Conservation (phyloP, 2,797 vertebrate genomes). For the Acestrorhynchus altus region DNA sequence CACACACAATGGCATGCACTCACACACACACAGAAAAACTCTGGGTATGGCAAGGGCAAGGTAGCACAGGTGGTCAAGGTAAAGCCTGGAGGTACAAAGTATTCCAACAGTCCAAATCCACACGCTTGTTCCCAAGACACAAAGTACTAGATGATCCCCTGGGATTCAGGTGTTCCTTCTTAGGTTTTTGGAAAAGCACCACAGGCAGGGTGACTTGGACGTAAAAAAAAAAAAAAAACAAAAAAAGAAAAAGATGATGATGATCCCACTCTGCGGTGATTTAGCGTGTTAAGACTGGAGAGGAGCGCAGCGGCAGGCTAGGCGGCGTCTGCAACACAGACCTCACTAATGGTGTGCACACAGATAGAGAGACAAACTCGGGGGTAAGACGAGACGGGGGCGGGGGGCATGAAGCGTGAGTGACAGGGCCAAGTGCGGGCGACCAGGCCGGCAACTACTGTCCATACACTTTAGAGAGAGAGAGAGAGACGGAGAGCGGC, state of each 20-base stretch:
- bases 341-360: conserved; percentile 75
- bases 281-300: conserved; percentile 62
- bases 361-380: conserved; percentile 79
- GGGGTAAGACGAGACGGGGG: conserved; percentile 78
- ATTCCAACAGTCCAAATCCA: conserved; percentile 73
- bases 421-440: conserved; percentile 81
- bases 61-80: conserved; percentile 60
- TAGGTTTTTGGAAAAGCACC: conserved; percentile 36
- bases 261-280: conserved; percentile 60
- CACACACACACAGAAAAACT: conserved; percentile 49
- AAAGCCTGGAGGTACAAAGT: conserved; percentile 63
- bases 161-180: conserved; percentile 60
- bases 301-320: conserved; percentile 70
- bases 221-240: conserved; percentile 49
- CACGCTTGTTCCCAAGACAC: conserved; percentile 69
- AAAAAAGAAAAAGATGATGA: conserved; percentile 51
- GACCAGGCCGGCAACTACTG: conserved; percentile 67
- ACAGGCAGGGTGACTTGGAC: conserved; percentile 36
- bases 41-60: conserved; percentile 52
- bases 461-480: conserved; percentile 70
- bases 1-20: conserved; percentile 50
- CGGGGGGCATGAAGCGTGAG: conserved; percentile 68
- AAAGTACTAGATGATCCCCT: conserved; percentile 61
- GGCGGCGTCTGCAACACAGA: conserved; percentile 72
- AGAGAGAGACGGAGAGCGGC: conserved; percentile 44